These are phyloP conservation scores for Chymomyza amoena DNA, from an alignment of 2,888 invertebrate species.

Conservation along the genomic window DNA sequence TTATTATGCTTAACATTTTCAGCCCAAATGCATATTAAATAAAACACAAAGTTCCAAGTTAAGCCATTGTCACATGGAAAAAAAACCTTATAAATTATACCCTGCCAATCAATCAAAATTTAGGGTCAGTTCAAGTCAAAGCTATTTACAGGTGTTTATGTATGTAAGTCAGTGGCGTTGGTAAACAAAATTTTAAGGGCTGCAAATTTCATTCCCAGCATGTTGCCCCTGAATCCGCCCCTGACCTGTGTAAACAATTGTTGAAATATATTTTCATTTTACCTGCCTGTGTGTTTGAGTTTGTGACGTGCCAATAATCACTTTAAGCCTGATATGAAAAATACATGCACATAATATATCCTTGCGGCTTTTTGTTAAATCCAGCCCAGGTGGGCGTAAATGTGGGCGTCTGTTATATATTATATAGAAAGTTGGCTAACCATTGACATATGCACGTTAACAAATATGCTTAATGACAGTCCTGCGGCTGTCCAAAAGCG, in stretches of 20 bases:
- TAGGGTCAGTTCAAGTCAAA: constrained; percentile 13
- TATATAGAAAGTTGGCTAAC: not conserved
- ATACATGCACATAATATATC: constrained; percentile 1
- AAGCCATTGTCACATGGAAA: not conserved
- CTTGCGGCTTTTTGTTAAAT: not conserved
- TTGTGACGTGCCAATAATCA: constrained; percentile 44
- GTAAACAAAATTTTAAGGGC: not conserved
- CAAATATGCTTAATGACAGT: not conserved
- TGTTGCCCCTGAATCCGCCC: not conserved
- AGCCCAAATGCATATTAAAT: not conserved
- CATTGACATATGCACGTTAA: not conserved
- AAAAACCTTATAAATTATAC: constrained; percentile 7
- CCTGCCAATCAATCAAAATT: constrained; percentile 35
- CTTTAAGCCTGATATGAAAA: constrained; percentile 56
- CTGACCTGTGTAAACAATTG: not conserved
- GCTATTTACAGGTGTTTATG: not conserved
- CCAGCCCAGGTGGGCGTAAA: not conserved
- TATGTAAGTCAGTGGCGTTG: not conserved
- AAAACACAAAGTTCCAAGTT: not conserved
- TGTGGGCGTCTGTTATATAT: not conserved
- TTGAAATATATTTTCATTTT: not conserved
- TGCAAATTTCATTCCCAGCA: not conserved
- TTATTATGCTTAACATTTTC: not conserved
- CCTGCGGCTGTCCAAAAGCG: not conserved
- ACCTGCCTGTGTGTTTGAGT: not conserved